These are phyloP conservation scores for Pipistrellus nathusii DNA, from an alignment of 2,797 vertebrate species.

Conservation along the genomic window DNA sequence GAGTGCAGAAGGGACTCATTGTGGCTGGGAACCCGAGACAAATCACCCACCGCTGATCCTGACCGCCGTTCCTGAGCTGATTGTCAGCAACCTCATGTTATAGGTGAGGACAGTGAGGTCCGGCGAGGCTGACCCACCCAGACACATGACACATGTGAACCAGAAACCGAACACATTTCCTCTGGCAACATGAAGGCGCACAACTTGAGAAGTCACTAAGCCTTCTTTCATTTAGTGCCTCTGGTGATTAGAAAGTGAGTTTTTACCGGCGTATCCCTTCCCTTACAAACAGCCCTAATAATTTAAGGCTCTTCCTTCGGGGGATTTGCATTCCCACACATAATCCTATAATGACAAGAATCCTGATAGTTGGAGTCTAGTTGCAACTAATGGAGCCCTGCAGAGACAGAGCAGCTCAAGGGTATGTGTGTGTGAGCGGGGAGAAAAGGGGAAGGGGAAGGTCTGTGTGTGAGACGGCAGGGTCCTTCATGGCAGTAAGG, in stretches of 20 bases:
- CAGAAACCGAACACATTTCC: not conserved
- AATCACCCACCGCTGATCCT: fast-evolving
- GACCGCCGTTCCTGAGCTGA: fast-evolving
- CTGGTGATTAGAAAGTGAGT: not conserved
- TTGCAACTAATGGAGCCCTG: not conserved
- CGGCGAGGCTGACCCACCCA: not conserved
- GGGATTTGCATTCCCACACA: not conserved
- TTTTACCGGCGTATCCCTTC: not conserved
- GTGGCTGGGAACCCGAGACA: fast-evolving
- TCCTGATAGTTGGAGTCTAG: not conserved
- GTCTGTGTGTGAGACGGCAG: not conserved
- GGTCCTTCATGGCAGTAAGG: fast-evolving
- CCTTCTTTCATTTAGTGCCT: not conserved
- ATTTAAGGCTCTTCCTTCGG: not conserved
- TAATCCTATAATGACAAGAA: not conserved
- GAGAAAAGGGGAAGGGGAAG: too few relatives aligned
- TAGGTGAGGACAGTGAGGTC: not conserved
- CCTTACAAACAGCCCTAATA: not conserved
- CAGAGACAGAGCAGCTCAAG: not conserved
- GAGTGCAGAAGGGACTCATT: fast-evolving
- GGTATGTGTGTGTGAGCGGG: fast-evolving
- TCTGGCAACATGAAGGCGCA: not conserved
- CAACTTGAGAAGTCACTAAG: not conserved
- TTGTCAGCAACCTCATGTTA: not conserved
- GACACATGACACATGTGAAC: not conserved